phyloP scores from a whole-genome alignment of 2,113 vertebrate species.

The Dasypus novemcinctus region DNA sequence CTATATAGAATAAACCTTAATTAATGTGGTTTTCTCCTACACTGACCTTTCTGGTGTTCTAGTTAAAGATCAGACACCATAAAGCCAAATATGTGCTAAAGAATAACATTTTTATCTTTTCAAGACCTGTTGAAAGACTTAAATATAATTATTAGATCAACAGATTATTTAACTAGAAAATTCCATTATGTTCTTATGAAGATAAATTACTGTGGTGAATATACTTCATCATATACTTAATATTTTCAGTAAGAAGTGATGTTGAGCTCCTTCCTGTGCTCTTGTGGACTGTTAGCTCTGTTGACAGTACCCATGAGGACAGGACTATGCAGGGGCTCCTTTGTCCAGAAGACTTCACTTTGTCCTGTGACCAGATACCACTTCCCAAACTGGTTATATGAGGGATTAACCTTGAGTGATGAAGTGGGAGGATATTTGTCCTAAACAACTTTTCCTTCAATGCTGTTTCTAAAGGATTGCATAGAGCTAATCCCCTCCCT shows the following conservation, averaged over 20 bases:
- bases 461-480: neutral
- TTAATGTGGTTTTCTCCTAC: neutral
- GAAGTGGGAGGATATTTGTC: neutral
- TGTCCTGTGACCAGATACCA: neutral
- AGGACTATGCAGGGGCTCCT: accelerated
- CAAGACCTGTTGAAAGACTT: neutral
- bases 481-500: neutral
- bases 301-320: neutral
- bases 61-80: neutral
- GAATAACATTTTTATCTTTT: neutral
- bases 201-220: neutral
- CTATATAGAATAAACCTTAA: neutral
- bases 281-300: neutral
- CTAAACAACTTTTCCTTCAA: too few relatives aligned
- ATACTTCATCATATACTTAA: neutral
- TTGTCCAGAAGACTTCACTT: neutral
- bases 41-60: neutral
- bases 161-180: neutral
- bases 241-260: neutral
- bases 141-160: neutral
- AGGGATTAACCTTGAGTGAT: neutral
- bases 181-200: neutral
- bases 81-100: neutral
- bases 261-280: accelerated
- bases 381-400: neutral